phyloP scores from a whole-genome alignment of 2,797 vertebrate genomes.

The Anomalospiza imberbis region DNA sequence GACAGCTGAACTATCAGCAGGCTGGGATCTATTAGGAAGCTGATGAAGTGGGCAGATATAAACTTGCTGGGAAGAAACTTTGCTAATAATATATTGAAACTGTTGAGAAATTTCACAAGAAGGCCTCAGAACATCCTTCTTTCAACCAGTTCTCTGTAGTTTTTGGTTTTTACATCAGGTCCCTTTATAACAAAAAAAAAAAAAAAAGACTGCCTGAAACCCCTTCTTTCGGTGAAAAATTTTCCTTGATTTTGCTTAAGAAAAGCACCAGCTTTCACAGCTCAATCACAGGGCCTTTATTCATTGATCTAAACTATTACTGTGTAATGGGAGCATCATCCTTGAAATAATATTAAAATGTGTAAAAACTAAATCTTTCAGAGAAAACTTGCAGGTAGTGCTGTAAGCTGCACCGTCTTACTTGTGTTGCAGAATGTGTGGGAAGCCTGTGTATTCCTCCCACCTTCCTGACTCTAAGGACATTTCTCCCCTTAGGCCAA shows the following conservation, averaged over 20 bases:
- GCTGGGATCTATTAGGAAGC: background rate
- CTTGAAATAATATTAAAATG: background rate
- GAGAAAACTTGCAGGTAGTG: background rate
- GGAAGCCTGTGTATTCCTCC: background rate
- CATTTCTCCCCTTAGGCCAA: slow-evolving; percentile 82
- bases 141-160: background rate
- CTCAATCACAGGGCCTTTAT: background rate
- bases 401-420: background rate
- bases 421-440: accelerated
- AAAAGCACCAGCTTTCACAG: background rate
- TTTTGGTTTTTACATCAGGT: background rate
- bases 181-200: background rate
- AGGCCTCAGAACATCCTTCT: background rate
- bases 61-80: background rate
- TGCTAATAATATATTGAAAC: background rate
- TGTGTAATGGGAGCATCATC: background rate
- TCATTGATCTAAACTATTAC: background rate
- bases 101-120: background rate
- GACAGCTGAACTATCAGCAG: background rate
- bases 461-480: background rate
- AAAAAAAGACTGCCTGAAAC: background rate
- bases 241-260: background rate
- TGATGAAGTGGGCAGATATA: background rate
- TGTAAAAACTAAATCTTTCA: background rate
- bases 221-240: background rate